phyloP scores from a whole-genome alignment of 1,140 invertebrate genomes.

The Tetraneura akinire region DNA sequence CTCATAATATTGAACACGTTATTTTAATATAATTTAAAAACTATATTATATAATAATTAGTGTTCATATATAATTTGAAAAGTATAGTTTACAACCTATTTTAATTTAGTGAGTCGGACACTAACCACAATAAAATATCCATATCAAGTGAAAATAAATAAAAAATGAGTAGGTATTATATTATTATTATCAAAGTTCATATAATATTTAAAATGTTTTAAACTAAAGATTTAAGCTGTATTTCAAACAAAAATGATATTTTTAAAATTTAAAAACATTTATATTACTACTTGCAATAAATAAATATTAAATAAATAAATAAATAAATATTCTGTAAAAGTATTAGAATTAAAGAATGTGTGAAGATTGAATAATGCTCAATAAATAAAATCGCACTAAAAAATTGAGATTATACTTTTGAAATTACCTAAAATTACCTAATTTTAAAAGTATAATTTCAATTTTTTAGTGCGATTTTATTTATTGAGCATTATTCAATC shows the following conservation, averaged over 20 bases:
- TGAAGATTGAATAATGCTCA: not conserved
- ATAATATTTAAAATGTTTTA: constrained; percentile 4
- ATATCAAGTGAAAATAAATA: constrained; percentile 1
- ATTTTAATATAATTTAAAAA: not conserved
- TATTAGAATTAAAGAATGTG: constrained; percentile 19
- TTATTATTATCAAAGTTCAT: constrained; percentile 22
- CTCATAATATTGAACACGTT: constrained; percentile 28
- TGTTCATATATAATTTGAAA: not conserved
- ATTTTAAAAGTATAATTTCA: too few species aligned
- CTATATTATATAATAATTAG: not conserved
- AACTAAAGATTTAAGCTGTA: constrained; percentile 5
- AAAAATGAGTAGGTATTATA: too few species aligned
- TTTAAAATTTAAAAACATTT: not conserved
- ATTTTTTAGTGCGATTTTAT: not conserved
- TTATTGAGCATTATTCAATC: not conserved
- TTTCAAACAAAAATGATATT: not conserved
- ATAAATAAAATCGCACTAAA: not conserved
- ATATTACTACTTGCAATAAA: too few species aligned
- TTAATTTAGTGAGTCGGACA: constrained; percentile 18
- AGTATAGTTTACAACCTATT: constrained; percentile 21
- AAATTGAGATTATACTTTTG: too few species aligned
- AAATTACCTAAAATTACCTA: too few species aligned
- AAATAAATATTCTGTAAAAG: not conserved
- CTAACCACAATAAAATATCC: constrained; percentile 14
- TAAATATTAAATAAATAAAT: too few species aligned